Percentiles rank a stretch among this genome's conserved stretches.
These are phyloP conservation scores for Empis stercorea DNA, from an alignment of 2,888 invertebrate genomes.

Conservation along the genomic window DNA sequence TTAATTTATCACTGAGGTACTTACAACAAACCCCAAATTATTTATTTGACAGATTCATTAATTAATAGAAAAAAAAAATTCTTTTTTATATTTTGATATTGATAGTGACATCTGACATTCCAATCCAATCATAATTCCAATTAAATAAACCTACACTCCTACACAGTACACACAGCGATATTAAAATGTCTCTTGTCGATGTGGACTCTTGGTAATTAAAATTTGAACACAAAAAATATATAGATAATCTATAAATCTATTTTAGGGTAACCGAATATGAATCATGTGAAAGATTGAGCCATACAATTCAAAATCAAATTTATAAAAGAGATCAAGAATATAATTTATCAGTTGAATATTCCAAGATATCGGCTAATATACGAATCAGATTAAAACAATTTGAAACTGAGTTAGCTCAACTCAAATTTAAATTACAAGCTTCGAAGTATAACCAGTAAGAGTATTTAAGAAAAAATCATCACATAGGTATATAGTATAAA, in stretches of 20 bases:
- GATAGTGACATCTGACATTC: no score
- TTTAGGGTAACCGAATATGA: constrained; percentile 41
- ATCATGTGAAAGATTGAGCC: constrained; percentile 48
- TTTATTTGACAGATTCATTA: no score
- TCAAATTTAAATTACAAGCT: constrained; percentile 43
- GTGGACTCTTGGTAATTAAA: constrained; percentile 31
- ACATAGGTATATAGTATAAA: not conserved
- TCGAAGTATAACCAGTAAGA: constrained; percentile 32
- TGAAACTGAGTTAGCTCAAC: constrained; percentile 43
- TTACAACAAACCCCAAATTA: no score
- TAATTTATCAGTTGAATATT: constrained; percentile 42
- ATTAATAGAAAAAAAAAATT: no score
- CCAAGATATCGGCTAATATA: constrained; percentile 45
- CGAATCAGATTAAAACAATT: constrained; percentile 49
- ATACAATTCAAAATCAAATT: constrained; percentile 49
- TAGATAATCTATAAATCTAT: not conserved
- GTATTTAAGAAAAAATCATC: constrained; percentile 18
- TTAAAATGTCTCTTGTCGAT: constrained; percentile 33
- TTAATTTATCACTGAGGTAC: no score
- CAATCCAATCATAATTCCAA: no score
- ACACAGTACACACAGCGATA: no score
- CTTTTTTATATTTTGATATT: no score
- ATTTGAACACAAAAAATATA: not conserved
- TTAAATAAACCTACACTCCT: no score
- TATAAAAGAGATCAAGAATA: constrained; percentile 41